A percentile compares a stretch with the other conserved stretches of the same genome.
These are phyloP conservation scores for Drosophila carrolli DNA, from an alignment of 1,140 invertebrate species.

Conservation along the genomic window DNA sequence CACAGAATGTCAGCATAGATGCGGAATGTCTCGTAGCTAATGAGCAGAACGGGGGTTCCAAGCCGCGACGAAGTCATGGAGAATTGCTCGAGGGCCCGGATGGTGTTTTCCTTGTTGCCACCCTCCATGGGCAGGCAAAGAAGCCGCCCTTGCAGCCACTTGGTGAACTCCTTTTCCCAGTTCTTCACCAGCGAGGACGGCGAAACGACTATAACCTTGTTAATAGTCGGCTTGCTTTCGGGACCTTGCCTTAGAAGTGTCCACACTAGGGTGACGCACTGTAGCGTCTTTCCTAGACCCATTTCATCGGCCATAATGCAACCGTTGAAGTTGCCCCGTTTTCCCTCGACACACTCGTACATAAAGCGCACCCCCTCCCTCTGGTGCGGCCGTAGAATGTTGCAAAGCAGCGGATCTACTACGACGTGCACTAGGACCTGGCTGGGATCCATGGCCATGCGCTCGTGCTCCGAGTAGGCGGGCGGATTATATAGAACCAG, in stretches of 20 bases:
- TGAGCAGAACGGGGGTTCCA: constrained; percentile 96
- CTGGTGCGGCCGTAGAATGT: constrained; percentile 98
- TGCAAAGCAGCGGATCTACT: constrained; percentile 96
- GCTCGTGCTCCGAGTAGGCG: constrained; percentile 86
- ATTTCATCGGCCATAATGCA: constrained; percentile 99
- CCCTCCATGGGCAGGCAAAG: constrained; percentile 96
- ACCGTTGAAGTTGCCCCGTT: constrained; percentile 92
- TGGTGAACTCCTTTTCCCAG: constrained; percentile 99
- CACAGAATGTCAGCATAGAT: constrained; percentile 95
- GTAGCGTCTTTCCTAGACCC: constrained; percentile 97
- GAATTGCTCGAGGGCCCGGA: constrained; percentile 92
- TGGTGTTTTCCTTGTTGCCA: constrained; percentile 95
- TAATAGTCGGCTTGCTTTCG: constrained; percentile 93
- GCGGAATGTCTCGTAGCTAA: constrained; percentile 99
- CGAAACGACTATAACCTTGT: constrained; percentile 97
- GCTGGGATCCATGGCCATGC: constrained; percentile 76
- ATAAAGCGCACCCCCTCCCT: constrained; percentile 99
- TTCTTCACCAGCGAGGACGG: constrained; percentile 99
- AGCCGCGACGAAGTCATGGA: constrained; percentile 88
- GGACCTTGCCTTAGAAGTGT: constrained; percentile 95
- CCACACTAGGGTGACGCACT: constrained; percentile 99
- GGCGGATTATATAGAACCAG: constrained; percentile 96
- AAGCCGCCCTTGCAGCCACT: constrained; percentile 96
- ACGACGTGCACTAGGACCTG: constrained; percentile 94
- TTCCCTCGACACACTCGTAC: constrained; percentile 99